These are phyloP conservation scores for Spinus pinus DNA, from an alignment of 2,797 vertebrate genomes.

Conservation along the genomic window DNA sequence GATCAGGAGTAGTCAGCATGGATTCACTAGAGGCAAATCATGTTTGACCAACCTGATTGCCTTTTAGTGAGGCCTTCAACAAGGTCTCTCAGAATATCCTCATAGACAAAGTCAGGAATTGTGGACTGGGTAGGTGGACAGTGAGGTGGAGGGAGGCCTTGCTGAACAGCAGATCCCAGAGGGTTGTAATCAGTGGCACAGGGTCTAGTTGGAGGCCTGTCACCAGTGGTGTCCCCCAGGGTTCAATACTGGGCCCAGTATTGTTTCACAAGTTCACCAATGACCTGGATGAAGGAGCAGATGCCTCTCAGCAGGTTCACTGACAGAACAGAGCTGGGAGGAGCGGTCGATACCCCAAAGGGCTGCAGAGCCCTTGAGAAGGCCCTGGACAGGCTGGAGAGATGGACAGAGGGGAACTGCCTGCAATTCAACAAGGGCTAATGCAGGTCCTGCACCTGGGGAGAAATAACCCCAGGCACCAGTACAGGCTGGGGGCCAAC, in stretches of 20 bases:
- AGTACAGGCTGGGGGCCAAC: fast-evolving
- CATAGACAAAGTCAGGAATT: neutral
- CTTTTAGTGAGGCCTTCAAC: neutral
- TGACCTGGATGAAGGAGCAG: neutral
- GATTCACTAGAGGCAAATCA: neutral
- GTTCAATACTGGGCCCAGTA: neutral
- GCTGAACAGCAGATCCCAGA: neutral
- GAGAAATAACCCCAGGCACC: neutral
- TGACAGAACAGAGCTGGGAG: neutral
- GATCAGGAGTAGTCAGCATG: neutral
- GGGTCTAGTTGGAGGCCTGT: neutral
- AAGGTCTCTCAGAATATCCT: neutral
- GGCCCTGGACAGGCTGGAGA: fast-evolving
- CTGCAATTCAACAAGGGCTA: neutral
- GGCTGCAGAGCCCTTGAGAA: neutral
- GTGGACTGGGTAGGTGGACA: neutral
- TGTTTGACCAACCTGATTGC: neutral
- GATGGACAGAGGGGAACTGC: neutral
- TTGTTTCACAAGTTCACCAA: neutral
- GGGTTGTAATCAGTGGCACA: neutral
- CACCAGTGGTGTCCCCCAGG: neutral
- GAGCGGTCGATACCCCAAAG: neutral
- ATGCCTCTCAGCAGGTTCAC: neutral
- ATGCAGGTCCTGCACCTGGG: neutral
- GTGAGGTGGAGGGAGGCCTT: neutral